Percentiles rank a stretch among this genome's conserved stretches.
Evolutionary conservation across 1,140 invertebrate species (phyloP).

Genomic region (Tetramorium parvispinum): DNA sequence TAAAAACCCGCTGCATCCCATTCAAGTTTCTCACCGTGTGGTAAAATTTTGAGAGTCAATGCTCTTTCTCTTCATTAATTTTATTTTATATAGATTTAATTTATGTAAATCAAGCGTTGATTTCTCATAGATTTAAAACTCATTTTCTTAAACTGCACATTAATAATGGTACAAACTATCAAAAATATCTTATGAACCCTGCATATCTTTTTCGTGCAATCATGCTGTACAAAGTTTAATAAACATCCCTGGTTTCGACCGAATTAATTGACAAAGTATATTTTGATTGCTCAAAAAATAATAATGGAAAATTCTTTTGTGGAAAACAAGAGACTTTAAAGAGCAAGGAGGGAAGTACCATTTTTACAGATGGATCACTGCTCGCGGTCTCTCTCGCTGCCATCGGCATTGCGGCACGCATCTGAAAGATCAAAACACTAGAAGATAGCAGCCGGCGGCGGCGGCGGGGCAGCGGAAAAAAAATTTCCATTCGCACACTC

Average conservation of each 20-base stretch:
- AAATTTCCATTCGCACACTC: not conserved
- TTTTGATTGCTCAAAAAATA: too few species aligned
- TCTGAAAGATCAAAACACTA: slow-evolving; percentile 42
- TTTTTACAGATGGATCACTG: slow-evolving; percentile 36
- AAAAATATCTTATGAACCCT: not conserved
- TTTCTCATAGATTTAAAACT: not conserved
- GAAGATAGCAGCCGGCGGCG: not conserved
- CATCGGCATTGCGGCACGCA: not conserved
- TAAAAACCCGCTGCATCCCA: not conserved
- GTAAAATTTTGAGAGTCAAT: not conserved
- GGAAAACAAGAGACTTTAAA: not conserved
- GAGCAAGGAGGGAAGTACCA: slow-evolving; percentile 2
- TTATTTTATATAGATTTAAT: not conserved
- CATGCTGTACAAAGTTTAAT: not conserved
- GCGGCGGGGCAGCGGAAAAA: not conserved
- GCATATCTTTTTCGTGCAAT: not conserved
- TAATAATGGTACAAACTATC: not conserved
- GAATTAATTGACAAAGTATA: not conserved
- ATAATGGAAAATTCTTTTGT: not conserved
- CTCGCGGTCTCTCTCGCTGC: not conserved
- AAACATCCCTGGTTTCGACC: not conserved
- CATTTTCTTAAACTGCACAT: not conserved
- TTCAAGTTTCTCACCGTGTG: not conserved
- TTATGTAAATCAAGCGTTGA: not conserved
- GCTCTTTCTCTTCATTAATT: not conserved